Evolutionary conservation across 2,888 invertebrate species (phyloP), one percentile per base, ranked within the genome.

Genomic region (Phyllotreta striolata): DNA sequence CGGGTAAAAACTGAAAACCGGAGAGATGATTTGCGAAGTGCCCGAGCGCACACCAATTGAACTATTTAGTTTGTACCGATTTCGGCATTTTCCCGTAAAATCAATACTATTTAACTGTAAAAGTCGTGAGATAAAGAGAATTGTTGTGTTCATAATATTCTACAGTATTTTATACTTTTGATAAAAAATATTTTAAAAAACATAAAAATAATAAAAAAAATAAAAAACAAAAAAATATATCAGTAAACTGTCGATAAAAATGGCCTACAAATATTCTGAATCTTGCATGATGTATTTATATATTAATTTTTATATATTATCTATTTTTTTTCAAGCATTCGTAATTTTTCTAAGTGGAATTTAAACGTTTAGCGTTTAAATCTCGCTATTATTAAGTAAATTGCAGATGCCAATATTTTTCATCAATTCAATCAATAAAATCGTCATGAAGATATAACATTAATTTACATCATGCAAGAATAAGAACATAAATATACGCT

Each of bases 131-230:
- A 79, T 78, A 75, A 76, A 78, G 81, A 80, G 81, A 82, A 82
- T 82, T 82, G 82, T 81, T 82, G 80, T 81, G 80, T 81, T 81
- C 80, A 80, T 77, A 78, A 78, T 76, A 76, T 80, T 81, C 80
- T 81, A 80, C 81, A 81, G 81, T 82, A 82, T 81, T 82, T 82
- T 82, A 78, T 82, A 82, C 80, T 78, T 80, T 79, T 77, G 77
- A 79, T 78, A 78, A 71, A 76, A 76, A 72, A 76, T 72, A 76
- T 71, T 75, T 70, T 24, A 24, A 74, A 71, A 70, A 63, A 64
- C 67, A 73, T 73, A 77, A 74, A 76, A 76, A 73, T 68, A 72
- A 67, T 62, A 70, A 66, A 73, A 78, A 76, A 78, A 75, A 61
- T 71, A 70, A 72, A 68, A 68, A 71, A 75, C 73, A 73, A 72